These are phyloP conservation scores for Cactoblastis cactorum DNA, from an alignment of 2,888 invertebrate species.

Conservation along the genomic window DNA sequence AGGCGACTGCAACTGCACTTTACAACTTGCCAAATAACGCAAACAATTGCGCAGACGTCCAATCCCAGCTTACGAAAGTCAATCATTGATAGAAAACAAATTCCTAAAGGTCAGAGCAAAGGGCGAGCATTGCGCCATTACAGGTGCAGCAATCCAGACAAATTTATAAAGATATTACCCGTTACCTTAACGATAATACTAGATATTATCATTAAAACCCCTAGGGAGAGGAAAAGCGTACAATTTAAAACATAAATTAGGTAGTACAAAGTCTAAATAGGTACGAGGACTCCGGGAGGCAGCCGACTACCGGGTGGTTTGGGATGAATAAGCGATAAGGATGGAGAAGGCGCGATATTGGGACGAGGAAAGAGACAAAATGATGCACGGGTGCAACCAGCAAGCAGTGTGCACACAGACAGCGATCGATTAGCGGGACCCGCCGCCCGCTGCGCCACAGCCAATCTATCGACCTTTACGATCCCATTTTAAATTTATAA, in stretches of 20 bases:
- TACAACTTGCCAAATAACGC: slow-evolving; percentile 20
- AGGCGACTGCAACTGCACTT: slow-evolving; percentile 44
- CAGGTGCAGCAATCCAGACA: slow-evolving; percentile 56
- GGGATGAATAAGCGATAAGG: slow-evolving; percentile 70
- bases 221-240: slow-evolving; percentile 58
- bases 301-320: slow-evolving; percentile 71
- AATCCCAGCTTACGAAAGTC: slow-evolving; percentile 37
- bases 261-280: slow-evolving; percentile 76
- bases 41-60: slow-evolving; percentile 17
- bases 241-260: slow-evolving; percentile 76
- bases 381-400: slow-evolving; percentile 55
- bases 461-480: slow-evolving; percentile 68
- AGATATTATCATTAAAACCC: slow-evolving; percentile 59
- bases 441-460: slow-evolving; percentile 50
- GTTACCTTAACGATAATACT: slow-evolving; percentile 67
- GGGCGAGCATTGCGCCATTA: slow-evolving; percentile 45
- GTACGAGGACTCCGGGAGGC: slow-evolving; percentile 68
- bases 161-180: slow-evolving; percentile 67
- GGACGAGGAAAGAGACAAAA: slow-evolving; percentile 55
- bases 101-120: slow-evolving; percentile 42
- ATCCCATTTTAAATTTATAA: slow-evolving; percentile 56
- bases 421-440: slow-evolving; percentile 71
- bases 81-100: slow-evolving; percentile 35
- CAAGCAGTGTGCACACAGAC: slow-evolving; percentile 68
- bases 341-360: slow-evolving; percentile 51